These are phyloP conservation scores for Microvelia longipes DNA, from an alignment of 1,140 invertebrate genomes.

Conservation along the genomic window DNA sequence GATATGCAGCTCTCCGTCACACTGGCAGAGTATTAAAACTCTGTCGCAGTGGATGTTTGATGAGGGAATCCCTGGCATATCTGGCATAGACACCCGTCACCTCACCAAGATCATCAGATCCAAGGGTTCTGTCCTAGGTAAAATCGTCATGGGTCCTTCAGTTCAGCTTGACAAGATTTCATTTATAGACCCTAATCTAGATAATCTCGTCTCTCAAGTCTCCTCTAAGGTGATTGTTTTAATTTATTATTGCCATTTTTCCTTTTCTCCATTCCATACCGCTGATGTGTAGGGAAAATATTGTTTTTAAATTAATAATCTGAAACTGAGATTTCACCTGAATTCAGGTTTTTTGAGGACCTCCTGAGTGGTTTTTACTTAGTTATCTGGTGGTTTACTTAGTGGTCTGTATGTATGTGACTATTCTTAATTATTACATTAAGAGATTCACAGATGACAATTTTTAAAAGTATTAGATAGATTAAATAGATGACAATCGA, in stretches of 20 bases:
- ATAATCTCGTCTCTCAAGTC: conserved; percentile 84
- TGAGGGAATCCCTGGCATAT: conserved; percentile 70
- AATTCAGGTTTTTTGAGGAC: too few relatives aligned
- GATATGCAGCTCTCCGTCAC: conserved; percentile 67
- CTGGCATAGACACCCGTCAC: conserved; percentile 75
- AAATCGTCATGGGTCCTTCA: conserved; percentile 47
- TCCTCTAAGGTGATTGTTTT: conserved; percentile 56
- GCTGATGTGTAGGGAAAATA: too few relatives aligned
- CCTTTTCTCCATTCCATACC: background rate
- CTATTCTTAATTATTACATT: too few relatives aligned
- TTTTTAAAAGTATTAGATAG: too few relatives aligned
- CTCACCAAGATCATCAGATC: conserved; percentile 78
- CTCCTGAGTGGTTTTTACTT: too few relatives aligned
- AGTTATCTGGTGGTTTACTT: too few relatives aligned
- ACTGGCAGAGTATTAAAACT: conserved; percentile 68
- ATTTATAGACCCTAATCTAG: conserved; percentile 62
- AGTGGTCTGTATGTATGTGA: too few relatives aligned
- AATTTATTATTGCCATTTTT: too few relatives aligned
- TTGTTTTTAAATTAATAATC: too few relatives aligned
- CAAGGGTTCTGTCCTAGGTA: conserved; percentile 62
- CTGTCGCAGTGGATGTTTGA: conserved; percentile 69
- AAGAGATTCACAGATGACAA: too few relatives aligned
- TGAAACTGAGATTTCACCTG: too few relatives aligned
- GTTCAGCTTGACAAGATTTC: conserved; percentile 28
- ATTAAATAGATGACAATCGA: too few relatives aligned